Percentiles rank a stretch among this genome's conserved stretches.
Conservation (phyloP, 2,888 invertebrate genomes). For the Drosophila greeni region DNA sequence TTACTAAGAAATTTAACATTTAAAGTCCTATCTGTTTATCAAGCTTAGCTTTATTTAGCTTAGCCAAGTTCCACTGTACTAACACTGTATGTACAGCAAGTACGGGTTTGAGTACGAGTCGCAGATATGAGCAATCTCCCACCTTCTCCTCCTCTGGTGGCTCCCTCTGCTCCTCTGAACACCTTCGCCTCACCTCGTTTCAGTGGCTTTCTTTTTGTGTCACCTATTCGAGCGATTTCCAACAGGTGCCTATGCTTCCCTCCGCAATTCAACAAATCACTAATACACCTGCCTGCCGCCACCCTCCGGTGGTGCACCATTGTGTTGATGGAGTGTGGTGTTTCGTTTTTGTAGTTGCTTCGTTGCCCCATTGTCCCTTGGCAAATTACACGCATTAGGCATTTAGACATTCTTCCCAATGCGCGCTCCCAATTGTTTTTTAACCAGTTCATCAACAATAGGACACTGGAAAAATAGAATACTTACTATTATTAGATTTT, state of each 20-base stretch:
- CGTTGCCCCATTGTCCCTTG: slow-evolving; percentile 36
- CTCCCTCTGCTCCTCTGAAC: background rate
- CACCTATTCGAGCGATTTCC: slow-evolving; percentile 56
- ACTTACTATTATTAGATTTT: background rate
- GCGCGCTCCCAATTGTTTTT: slow-evolving; percentile 48
- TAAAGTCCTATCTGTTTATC: too few species aligned
- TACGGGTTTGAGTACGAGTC: slow-evolving; percentile 54
- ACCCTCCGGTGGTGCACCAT: slow-evolving; percentile 40
- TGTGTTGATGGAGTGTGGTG: slow-evolving; percentile 26
- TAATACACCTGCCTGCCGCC: slow-evolving; percentile 44
- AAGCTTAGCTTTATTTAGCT: too few species aligned
- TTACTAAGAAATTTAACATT: too few species aligned
- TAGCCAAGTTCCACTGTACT: background rate
- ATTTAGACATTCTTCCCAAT: slow-evolving; percentile 47
- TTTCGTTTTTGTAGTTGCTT: slow-evolving; percentile 15
- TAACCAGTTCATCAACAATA: slow-evolving; percentile 25
- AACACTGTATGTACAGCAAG: slow-evolving; percentile 39
- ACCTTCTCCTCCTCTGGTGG: background rate
- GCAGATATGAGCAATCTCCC: slow-evolving; percentile 25
- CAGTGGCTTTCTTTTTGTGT: slow-evolving; percentile 69
- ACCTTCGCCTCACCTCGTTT: slow-evolving; percentile 10
- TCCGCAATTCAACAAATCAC: slow-evolving; percentile 11
- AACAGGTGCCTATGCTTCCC: slow-evolving; percentile 40
- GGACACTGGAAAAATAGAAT: slow-evolving; percentile 7
- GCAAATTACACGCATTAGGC: slow-evolving; percentile 58